Conservation (phyloP, 2,113 vertebrate species). For the Chloroceryle aenea region DNA sequence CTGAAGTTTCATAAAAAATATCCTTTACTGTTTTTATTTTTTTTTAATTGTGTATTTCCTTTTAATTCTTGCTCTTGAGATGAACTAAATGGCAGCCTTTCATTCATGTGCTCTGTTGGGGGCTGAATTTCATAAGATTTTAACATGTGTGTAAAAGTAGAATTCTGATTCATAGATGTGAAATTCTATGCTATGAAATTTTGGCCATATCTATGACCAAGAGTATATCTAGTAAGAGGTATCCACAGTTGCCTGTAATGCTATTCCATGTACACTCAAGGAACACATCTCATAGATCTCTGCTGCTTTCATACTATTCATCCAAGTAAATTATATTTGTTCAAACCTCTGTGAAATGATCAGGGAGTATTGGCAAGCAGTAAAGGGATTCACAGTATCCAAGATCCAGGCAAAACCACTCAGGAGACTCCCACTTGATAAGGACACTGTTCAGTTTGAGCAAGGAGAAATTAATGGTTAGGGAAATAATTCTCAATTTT, state of each 20-base stretch:
- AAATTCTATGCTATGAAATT: background rate
- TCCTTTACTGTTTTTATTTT: accelerated
- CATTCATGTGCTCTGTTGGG: background rate
- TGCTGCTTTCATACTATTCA: background rate
- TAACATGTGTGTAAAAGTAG: background rate
- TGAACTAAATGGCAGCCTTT: background rate
- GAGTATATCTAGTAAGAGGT: accelerated
- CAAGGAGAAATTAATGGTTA: background rate
- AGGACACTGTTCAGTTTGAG: background rate
- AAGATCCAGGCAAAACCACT: background rate
- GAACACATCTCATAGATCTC: background rate
- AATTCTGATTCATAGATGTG: background rate
- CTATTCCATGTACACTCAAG: background rate
- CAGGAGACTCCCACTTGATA: background rate
- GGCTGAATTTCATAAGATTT: background rate
- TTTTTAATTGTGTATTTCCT: background rate
- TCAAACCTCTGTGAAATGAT: background rate
- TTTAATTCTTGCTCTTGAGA: background rate
- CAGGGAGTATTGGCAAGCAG: background rate
- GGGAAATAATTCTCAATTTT: background rate
- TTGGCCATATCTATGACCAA: background rate
- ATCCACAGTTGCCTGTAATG: background rate
- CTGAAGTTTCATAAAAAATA: background rate
- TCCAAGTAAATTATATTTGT: background rate
- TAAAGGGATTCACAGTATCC: background rate